These are phyloP conservation scores for Hemiscyllium ocellatum DNA, from an alignment of 2,113 vertebrate species.

Conservation along the genomic window DNA sequence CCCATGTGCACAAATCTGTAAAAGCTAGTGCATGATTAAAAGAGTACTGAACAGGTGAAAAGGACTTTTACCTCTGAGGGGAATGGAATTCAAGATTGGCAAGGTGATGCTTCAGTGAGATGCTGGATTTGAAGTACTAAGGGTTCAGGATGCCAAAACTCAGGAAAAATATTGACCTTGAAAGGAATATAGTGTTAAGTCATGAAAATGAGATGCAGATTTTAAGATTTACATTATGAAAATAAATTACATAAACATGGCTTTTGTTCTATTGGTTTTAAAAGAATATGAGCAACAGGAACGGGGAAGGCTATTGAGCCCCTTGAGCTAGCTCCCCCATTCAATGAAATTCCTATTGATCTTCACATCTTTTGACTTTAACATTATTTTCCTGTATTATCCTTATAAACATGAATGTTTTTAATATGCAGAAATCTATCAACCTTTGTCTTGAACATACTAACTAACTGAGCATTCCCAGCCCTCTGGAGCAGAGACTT, in stretches of 20 bases:
- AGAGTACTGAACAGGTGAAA: background rate
- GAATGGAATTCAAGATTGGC: background rate
- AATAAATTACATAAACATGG: background rate
- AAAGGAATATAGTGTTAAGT: background rate
- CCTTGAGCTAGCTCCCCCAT: too few relatives aligned
- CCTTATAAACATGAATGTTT: too few relatives aligned
- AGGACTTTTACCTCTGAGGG: background rate
- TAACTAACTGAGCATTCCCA: too few relatives aligned
- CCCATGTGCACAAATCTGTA: background rate
- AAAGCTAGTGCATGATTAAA: background rate
- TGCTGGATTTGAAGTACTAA: background rate
- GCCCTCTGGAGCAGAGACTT: too few relatives aligned
- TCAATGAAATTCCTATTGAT: too few relatives aligned
- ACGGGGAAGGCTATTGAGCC: too few relatives aligned
- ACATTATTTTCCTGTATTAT: too few relatives aligned
- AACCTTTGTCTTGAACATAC: too few relatives aligned
- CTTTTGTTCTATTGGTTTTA: background rate
- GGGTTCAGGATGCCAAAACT: background rate
- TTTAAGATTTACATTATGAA: background rate
- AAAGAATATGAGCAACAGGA: background rate
- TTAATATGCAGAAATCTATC: too few relatives aligned
- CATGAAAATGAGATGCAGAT: background rate
- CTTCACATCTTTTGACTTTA: too few relatives aligned
- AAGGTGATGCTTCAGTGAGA: background rate
- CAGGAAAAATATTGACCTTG: background rate